Percentiles rank a stretch among this genome's conserved stretches.
Evolutionary conservation across 2,888 invertebrate species (phyloP).

Genomic region (Lasioglossum lativentre): DNA sequence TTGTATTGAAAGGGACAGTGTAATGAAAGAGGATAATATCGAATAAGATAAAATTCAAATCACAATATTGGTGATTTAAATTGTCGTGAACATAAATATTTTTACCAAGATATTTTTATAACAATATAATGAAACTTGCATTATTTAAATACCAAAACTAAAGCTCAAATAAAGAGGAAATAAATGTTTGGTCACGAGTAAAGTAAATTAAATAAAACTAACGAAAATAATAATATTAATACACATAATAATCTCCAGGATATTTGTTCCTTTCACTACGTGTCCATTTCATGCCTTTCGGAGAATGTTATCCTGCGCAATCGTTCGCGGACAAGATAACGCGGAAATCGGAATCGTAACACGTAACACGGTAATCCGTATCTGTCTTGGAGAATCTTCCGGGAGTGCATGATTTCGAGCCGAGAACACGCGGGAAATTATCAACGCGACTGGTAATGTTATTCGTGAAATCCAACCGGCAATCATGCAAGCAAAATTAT

Average conservation of each 20-base stretch:
- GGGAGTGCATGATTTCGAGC: background rate
- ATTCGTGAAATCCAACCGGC: constrained; percentile 5
- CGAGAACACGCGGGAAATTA: background rate
- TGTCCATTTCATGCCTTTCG: too few relatives aligned
- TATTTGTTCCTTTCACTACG: too few relatives aligned
- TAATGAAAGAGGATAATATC: too few relatives aligned
- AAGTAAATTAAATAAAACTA: too few relatives aligned
- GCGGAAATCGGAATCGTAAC: background rate
- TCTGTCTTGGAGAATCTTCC: background rate
- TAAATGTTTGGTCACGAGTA: background rate
- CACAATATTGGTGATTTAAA: background rate
- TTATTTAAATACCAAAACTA: background rate
- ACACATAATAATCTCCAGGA: too few relatives aligned
- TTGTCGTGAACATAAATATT: background rate
- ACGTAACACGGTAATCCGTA: constrained; percentile 28
- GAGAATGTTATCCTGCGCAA: background rate
- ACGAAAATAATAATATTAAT: too few relatives aligned
- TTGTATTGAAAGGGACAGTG: too few relatives aligned
- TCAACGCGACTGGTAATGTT: background rate
- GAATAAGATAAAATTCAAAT: too few relatives aligned
- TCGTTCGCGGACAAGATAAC: constrained; percentile 27
- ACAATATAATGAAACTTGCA: background rate
- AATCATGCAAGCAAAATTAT: background rate
- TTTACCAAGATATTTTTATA: background rate
- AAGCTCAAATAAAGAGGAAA: background rate